Base-by-base conservation (phyloP, 2,888 invertebrate species). In the Nemurella pictetii region DNA sequence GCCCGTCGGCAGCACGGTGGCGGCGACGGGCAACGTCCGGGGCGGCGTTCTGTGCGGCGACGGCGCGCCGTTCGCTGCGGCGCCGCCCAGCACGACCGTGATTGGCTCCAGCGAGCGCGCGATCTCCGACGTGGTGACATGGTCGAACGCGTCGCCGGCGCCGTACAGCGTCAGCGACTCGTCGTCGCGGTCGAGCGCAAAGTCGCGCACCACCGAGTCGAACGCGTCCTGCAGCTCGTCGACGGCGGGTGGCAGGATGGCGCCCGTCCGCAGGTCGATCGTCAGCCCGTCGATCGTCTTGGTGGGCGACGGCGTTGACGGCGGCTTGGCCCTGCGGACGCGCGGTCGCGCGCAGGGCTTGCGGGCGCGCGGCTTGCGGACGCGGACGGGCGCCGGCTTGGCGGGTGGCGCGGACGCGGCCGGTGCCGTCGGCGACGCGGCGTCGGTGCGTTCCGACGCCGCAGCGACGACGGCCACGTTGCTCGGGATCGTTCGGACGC, bases 91-190 rank as follows among this genome's bases (percentile, higher is more conserved):
- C 1, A 28, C 75, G 26, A 20, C 26, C 28, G 75, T 2, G 15
- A 12, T 55, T 20, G 55, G 55, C 15, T 55, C 55, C 5, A 55
- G 35, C 55, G 55, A 55, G 20, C 55, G 55, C 15, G 20, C 55
- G 55, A 55, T 12, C 55, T 3, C 55, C 15, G 55, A 7, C 55
- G 55, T 25, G 3, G 28, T 20, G 27, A 27, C 26, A 1, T 75
- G 75, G 75, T 75, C 75, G 75, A 5, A 75, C 75, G 75, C 15
- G 27, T 75, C 75, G 28, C 26, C 27, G 4, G 26, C 27, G 12
- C 75, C 75, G 28, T 75, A 28, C 75, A 75, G 26, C 15, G 75
- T 75, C 75, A 75, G 26, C 26, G 75, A 75, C 27, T 75, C 75
- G 26, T 75, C 75, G 75, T 75, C 26, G 1, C 0, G 4, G 75